A percentile compares a stretch with the other conserved stretches of the same genome.
Evolutionary conservation across 1,140 invertebrate species (phyloP).

Genomic region (Asobara japonica): DNA sequence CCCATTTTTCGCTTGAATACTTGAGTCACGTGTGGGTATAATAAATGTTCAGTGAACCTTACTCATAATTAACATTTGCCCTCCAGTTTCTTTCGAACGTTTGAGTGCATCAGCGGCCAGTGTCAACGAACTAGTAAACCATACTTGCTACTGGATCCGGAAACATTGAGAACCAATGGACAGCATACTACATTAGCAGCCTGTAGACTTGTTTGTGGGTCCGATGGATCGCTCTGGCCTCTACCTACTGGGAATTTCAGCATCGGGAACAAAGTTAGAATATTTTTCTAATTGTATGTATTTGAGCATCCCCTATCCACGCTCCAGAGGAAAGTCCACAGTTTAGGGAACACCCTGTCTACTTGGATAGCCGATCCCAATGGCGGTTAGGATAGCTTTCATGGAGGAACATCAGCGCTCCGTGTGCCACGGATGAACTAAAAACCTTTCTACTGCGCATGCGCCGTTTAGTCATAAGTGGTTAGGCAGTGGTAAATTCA

Average conservation of each 20-base stretch:
- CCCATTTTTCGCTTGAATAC: no score
- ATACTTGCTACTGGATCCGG: constrained; percentile 9
- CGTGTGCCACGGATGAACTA: no score
- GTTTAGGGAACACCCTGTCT: no score
- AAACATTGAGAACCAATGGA: constrained; percentile 24
- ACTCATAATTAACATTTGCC: not conserved
- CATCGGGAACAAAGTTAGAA: constrained; percentile 54
- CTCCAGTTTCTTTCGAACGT: constrained; percentile 48
- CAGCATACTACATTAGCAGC: constrained; percentile 52
- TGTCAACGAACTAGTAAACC: constrained; percentile 44
- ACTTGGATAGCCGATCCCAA: no score
- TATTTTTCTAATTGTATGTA: not conserved
- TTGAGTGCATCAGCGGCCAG: constrained; percentile 48
- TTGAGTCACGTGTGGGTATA: not conserved
- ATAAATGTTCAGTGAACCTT: not conserved
- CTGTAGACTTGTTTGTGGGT: constrained; percentile 76
- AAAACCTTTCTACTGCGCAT: no score
- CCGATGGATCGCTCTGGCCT: constrained; percentile 77
- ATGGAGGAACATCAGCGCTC: no score
- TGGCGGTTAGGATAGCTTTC: no score
- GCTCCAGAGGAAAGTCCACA: not conserved
- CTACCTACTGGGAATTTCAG: constrained; percentile 68
- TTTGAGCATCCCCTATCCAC: not conserved
- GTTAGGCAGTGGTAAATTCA: no score
- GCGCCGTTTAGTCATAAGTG: no score